phyloP scores from a whole-genome alignment of 1,140 invertebrate genomes.

The Leptinotarsa texana region DNA sequence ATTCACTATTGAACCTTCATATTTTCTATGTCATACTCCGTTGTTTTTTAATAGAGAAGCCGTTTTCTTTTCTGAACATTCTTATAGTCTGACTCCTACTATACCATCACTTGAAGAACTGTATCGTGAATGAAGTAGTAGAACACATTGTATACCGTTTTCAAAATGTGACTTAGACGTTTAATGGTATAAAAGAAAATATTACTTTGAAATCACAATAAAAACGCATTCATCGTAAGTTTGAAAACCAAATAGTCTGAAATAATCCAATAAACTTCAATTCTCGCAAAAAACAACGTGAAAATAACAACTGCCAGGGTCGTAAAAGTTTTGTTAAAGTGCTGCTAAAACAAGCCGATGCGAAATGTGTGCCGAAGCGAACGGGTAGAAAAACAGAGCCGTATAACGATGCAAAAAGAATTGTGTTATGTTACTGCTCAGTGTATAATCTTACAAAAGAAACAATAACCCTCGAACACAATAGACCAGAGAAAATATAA shows the following conservation, averaged over 20 bases:
- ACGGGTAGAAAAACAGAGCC: neutral
- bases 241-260: neutral
- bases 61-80: too few species aligned
- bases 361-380: slow-evolving; percentile 5
- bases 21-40: too few species aligned
- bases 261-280: slow-evolving; percentile 4
- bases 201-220: too few species aligned
- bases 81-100: too few species aligned
- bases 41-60: too few species aligned
- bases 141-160: too few species aligned
- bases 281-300: neutral
- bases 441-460: slow-evolving; percentile 1
- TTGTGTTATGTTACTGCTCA: neutral
- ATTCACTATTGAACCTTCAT: too few species aligned
- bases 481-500: slow-evolving; percentile 8
- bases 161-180: too few species aligned
- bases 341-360: neutral
- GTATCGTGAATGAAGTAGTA: too few species aligned
- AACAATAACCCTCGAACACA: neutral
- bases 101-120: too few species aligned
- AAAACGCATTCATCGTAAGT: neutral
- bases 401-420: neutral
- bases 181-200: too few species aligned
- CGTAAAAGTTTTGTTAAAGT: slow-evolving; percentile 4
- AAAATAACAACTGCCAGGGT: neutral